Evolutionary conservation across 2,113 vertebrate genomes (phyloP).

Genomic region (Oophaga pumilio): DNA sequence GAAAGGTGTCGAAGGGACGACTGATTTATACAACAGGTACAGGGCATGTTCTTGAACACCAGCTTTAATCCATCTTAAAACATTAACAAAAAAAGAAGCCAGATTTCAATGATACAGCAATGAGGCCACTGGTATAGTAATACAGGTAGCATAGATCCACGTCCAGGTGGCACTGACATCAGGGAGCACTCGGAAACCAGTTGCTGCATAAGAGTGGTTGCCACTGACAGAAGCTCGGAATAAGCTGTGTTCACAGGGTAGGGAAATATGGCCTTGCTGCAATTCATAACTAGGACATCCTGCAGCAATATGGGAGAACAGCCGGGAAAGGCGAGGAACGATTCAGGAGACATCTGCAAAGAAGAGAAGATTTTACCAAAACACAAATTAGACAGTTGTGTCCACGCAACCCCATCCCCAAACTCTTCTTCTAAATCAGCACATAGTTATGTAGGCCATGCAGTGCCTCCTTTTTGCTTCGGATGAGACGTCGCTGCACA

Average conservation of each 20-base stretch:
- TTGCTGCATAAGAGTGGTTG: constrained; percentile 85
- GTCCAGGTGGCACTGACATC: constrained; percentile 82
- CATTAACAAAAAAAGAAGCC: constrained; percentile 85
- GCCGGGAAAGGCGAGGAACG: constrained; percentile 71
- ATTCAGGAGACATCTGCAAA: constrained; percentile 93
- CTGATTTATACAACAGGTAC: constrained; percentile 81
- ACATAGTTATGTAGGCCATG: not conserved
- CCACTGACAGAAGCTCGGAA: constrained; percentile 87
- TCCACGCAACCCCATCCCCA: too few relatives aligned
- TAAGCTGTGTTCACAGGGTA: constrained; percentile 85
- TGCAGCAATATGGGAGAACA: constrained; percentile 80
- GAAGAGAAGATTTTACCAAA: constrained; percentile 36
- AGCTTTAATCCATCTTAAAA: constrained; percentile 82
- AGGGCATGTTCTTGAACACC: constrained; percentile 84
- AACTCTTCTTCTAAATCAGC: not conserved
- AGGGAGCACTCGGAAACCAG: constrained; percentile 86
- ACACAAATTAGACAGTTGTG: too few relatives aligned
- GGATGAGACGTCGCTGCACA: too few relatives aligned
- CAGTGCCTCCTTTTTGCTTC: too few relatives aligned
- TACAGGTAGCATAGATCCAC: constrained; percentile 87
- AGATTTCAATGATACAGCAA: constrained; percentile 89
- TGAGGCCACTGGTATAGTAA: constrained; percentile 87
- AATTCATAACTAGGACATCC: constrained; percentile 81
- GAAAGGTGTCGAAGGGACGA: constrained; percentile 76
- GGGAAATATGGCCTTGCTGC: constrained; percentile 84